These are phyloP conservation scores for Noctua janthe DNA, from an alignment of 2,888 invertebrate genomes.

Conservation along the genomic window DNA sequence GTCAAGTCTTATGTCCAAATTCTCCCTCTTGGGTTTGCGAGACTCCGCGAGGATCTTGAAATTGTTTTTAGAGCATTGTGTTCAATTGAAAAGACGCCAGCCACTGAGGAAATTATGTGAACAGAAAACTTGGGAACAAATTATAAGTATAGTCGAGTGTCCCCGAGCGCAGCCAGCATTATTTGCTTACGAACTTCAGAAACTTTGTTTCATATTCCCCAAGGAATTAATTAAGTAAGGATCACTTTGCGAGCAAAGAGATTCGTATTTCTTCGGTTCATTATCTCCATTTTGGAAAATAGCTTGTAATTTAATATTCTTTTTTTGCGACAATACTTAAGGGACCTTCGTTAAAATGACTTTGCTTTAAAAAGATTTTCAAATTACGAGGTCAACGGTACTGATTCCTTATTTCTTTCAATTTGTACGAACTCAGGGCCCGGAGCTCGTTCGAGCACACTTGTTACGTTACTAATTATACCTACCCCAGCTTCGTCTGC, in stretches of 20 bases:
- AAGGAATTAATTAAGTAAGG: slow-evolving; percentile 82
- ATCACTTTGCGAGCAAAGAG: slow-evolving; percentile 77
- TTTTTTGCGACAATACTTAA: slow-evolving; percentile 61
- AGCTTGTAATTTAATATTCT: slow-evolving; percentile 68
- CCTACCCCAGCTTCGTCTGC: background rate
- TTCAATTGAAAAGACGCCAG: slow-evolving; percentile 79
- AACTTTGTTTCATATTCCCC: slow-evolving; percentile 78
- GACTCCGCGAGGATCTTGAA: slow-evolving; percentile 46
- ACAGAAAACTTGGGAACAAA: slow-evolving; percentile 81
- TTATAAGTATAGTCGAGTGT: slow-evolving; percentile 76
- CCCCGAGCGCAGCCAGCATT: slow-evolving; percentile 73
- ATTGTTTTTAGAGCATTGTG: slow-evolving; percentile 73
- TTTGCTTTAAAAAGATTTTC: slow-evolving; percentile 60
- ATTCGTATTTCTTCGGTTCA: slow-evolving; percentile 76
- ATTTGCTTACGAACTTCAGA: slow-evolving; percentile 77
- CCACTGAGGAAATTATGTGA: slow-evolving; percentile 77
- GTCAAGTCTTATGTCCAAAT: slow-evolving; percentile 66
- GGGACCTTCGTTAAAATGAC: slow-evolving; percentile 65
- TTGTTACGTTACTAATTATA: slow-evolving; percentile 22
- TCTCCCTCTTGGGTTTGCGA: slow-evolving; percentile 56
- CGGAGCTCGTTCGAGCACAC: background rate
- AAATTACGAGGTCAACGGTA: slow-evolving; percentile 40
- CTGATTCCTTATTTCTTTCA: slow-evolving; percentile 35
- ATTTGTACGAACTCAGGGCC: slow-evolving; percentile 26
- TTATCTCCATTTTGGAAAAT: slow-evolving; percentile 72